Evolutionary conservation across 1,140 invertebrate species (phyloP), one percentile per base, ranked within the genome.

Genomic region (Radopholus similis): DNA sequence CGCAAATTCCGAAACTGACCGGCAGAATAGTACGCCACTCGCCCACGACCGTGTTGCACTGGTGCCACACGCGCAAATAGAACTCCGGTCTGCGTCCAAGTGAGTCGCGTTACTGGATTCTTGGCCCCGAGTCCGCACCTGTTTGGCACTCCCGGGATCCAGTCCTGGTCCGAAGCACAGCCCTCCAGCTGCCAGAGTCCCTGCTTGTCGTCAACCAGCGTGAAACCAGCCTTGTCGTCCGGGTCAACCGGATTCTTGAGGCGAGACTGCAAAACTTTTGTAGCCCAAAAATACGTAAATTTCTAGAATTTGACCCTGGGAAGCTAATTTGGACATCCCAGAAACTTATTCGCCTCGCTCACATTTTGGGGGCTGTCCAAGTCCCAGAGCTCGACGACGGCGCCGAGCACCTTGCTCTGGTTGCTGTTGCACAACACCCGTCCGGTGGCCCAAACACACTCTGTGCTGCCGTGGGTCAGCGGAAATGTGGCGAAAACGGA

Each of bases 371-470:
- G 73, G 34, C 72, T 70, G 37, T 74, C 72, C 51, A 75, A 49
- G 56, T 74, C 72, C 37, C 26, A 74, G n/a, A 74, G 44, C 42
- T 74, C 69, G 35, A 74, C 69, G 15, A 60, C 47, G 11, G 72
- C 35, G 30, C 38, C 63, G 9, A 66, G n/a, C 9, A 74, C 72
- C 37, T 49, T 18, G 8, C 57, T 64, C 53, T 74, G 72, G 42
- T 76, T 72, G 18, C 66, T 70, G 49, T 62, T 35, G 44, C 72
- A 74, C n/a, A 51, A 11, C 1, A 74, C 13, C 13, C 40, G 62
- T 44, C 71, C 71, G 4, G 72, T 73, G 26, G 72, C 71, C 66
- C 72, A 74, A 13, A 73, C 64, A 32, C 70, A 72, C 54, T 72
- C 70, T 11, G 59, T 53, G 42, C 62, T 70, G n/a, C n/a, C n/a